Percentiles rank a stretch among this genome's conserved stretches.
phyloP scores from a whole-genome alignment of 2,113 vertebrate species.

The Anguilla japonica region DNA sequence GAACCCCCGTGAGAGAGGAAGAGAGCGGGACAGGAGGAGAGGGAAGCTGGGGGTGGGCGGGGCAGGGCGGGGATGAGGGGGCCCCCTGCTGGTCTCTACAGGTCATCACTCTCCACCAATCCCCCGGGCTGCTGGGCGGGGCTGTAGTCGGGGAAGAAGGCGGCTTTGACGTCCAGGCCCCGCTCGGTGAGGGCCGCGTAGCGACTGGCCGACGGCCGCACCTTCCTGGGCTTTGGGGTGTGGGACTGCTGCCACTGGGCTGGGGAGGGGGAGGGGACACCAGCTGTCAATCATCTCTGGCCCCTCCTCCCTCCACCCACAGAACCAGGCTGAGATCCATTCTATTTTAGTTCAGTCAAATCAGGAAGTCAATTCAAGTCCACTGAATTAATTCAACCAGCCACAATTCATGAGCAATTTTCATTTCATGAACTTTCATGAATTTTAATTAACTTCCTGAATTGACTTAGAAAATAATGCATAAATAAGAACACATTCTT shows the following conservation, averaged over 20 bases:
- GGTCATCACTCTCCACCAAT: slow-evolving; percentile 94
- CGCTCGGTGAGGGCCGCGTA: slow-evolving; percentile 95
- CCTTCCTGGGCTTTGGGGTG: slow-evolving; percentile 88
- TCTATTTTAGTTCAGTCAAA: no score
- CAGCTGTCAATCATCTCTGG: not conserved
- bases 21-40: not conserved
- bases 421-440: no score
- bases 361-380: no score
- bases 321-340: no score
- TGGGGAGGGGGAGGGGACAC: slow-evolving; percentile 44
- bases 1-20: not conserved
- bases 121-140: slow-evolving; percentile 78
- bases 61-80: slow-evolving; percentile 3
- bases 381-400: no score
- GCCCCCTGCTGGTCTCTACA: slow-evolving; percentile 67
- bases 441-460: no score
- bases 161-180: slow-evolving; percentile 95
- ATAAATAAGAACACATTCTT: no score
- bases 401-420: no score
- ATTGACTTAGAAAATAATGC: no score
- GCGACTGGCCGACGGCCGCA: slow-evolving; percentile 91
- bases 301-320: not conserved
- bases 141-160: slow-evolving; percentile 92
- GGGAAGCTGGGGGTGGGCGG: slow-evolving; percentile 13
- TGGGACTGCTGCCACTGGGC: slow-evolving; percentile 96